A percentile compares a stretch with the other conserved stretches of the same genome.
Evolutionary conservation across 2,888 invertebrate species (phyloP).

Genomic region (Julus scandinavius): DNA sequence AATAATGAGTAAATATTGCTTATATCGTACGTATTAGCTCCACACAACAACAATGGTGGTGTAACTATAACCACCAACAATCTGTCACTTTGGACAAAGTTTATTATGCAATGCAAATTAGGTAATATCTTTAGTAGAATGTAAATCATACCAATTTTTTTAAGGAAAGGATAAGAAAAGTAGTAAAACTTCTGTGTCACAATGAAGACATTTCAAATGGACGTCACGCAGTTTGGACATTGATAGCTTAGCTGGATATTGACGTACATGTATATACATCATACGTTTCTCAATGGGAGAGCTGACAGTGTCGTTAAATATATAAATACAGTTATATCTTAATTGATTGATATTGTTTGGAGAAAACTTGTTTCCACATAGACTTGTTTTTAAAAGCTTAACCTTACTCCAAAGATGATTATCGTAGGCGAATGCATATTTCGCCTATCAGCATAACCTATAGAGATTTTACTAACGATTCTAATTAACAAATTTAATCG

Average conservation of each 20-base stretch:
- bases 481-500: background rate
- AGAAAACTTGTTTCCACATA: background rate
- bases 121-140: too few relatives aligned
- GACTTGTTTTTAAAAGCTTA: background rate
- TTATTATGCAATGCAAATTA: too few relatives aligned
- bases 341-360: background rate
- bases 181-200: background rate
- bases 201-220: background rate
- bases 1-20: too few relatives aligned
- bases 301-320: background rate
- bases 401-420: background rate
- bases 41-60: too few relatives aligned
- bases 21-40: too few relatives aligned
- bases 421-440: slow-evolving; percentile 1
- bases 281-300: background rate
- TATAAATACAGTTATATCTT: background rate
- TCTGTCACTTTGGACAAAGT: too few relatives aligned
- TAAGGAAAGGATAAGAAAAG: too few relatives aligned
- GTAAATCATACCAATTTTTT: too few relatives aligned
- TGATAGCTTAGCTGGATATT: background rate
- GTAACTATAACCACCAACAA: too few relatives aligned
- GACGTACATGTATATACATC: background rate
- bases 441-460: background rate
- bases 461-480: slow-evolving; percentile 7
- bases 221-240: background rate